Evolutionary conservation across 1,140 invertebrate genomes (phyloP).

Genomic region (Tetranychus urticae): DNA sequence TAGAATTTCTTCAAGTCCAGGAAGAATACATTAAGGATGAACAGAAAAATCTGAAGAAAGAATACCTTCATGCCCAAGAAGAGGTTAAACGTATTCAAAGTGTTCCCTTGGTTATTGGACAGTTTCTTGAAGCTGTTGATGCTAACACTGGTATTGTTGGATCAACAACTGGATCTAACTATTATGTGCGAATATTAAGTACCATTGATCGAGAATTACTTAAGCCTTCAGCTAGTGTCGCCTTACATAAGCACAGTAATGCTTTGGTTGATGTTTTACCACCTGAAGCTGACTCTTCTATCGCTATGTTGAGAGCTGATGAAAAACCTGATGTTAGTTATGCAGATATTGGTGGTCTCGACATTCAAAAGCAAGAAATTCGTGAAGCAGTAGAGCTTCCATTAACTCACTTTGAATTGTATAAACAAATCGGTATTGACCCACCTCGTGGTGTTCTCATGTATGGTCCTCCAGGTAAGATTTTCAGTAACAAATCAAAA

Average conservation of each 20-base stretch:
- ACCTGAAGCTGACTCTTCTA: slow-evolving; percentile 89
- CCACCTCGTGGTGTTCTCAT: slow-evolving; percentile 91
- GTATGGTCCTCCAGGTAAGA: slow-evolving; percentile 67
- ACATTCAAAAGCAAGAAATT: slow-evolving; percentile 98
- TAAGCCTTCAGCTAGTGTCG: slow-evolving; percentile 84
- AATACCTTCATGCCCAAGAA: slow-evolving; percentile 90
- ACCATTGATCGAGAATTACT: slow-evolving; percentile 86
- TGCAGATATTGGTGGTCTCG: slow-evolving; percentile 94
- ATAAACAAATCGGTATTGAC: slow-evolving; percentile 90
- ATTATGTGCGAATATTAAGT: slow-evolving; percentile 81
- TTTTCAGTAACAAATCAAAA: not conserved
- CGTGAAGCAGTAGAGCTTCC: slow-evolving; percentile 94
- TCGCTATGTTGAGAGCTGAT: slow-evolving; percentile 87
- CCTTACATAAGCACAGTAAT: slow-evolving; percentile 92
- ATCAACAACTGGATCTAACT: slow-evolving; percentile 70
- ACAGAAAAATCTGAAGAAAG: slow-evolving; percentile 87
- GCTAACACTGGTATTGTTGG: slow-evolving; percentile 88
- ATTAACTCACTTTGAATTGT: slow-evolving; percentile 90
- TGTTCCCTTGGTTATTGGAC: slow-evolving; percentile 87
- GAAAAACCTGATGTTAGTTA: slow-evolving; percentile 96
- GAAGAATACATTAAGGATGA: slow-evolving; percentile 98
- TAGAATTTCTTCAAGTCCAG: slow-evolving; percentile 91
- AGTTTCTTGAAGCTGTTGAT: slow-evolving; percentile 92
- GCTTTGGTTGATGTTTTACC: slow-evolving; percentile 88
- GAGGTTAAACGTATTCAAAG: slow-evolving; percentile 87